phyloP scores from a whole-genome alignment of 1,140 invertebrate genomes.

The Alviniconcha marisindica region DNA sequence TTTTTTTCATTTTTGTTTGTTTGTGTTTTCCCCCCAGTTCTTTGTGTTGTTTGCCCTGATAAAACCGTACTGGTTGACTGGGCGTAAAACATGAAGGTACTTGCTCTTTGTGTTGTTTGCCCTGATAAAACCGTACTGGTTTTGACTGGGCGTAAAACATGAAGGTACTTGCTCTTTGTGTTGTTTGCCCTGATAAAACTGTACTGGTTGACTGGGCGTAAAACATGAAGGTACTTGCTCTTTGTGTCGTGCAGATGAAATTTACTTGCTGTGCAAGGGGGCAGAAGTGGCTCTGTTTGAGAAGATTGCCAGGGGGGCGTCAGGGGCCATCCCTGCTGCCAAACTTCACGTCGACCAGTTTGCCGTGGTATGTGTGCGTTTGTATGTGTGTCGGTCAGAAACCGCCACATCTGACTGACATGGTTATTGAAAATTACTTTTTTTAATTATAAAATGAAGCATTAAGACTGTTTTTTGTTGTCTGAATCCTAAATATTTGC shows the following conservation, averaged over 20 bases:
- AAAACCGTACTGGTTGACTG: no score
- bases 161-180: no score
- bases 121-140: no score
- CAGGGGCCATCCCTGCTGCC: slow-evolving; percentile 75
- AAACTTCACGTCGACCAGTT: slow-evolving; percentile 79
- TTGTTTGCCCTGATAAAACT: no score
- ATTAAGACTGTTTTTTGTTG: neutral
- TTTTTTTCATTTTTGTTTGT: no score
- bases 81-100: no score
- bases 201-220: no score
- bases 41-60: no score
- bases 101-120: slow-evolving; percentile 8
- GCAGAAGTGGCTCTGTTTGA: slow-evolving; percentile 87
- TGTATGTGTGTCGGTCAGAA: neutral
- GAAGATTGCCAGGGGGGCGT: slow-evolving; percentile 67
- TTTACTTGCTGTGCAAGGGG: slow-evolving; percentile 83
- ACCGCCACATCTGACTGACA: neutral
- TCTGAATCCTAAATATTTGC: no score
- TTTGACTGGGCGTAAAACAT: no score
- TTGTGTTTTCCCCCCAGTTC: no score
- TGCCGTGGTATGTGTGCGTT: slow-evolving; percentile 76
- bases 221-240: no score
- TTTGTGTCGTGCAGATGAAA: slow-evolving; percentile 58
- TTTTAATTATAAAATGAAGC: neutral
- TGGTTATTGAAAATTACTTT: neutral